A percentile compares a stretch with the other conserved stretches of the same genome.
phyloP scores from a whole-genome alignment of 1,140 invertebrate genomes.

The Atta colombica region DNA sequence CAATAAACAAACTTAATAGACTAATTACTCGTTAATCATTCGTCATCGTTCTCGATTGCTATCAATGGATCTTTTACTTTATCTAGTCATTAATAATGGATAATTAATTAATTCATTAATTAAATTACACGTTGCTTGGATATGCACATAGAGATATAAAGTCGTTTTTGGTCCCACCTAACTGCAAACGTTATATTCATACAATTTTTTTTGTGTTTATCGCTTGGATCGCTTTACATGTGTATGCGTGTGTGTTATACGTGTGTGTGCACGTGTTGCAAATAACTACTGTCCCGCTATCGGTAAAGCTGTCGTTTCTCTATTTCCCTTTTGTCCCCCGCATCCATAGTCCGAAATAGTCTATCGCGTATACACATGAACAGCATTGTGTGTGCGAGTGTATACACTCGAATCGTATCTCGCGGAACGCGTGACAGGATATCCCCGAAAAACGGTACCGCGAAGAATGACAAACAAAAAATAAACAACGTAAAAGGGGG shows the following conservation, averaged over 20 bases:
- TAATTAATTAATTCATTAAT: constrained; percentile 86
- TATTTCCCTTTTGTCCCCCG: constrained; percentile 50
- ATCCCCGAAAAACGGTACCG: constrained; percentile 47
- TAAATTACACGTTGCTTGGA: constrained; percentile 87
- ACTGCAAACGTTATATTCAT: constrained; percentile 87
- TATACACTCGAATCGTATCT: constrained; percentile 40
- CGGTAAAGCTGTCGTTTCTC: constrained; percentile 77
- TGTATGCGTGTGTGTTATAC: constrained; percentile 65
- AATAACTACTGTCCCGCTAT: constrained; percentile 78
- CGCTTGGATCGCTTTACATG: constrained; percentile 76
- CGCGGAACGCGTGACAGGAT: constrained; percentile 48
- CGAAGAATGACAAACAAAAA: constrained; percentile 30
- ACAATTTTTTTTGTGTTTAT: constrained; percentile 78
- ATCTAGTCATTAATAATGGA: constrained; percentile 84
- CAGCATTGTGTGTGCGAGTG: constrained; percentile 57
- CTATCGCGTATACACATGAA: constrained; percentile 82
- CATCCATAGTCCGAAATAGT: constrained; percentile 63
- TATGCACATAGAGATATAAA: constrained; percentile 87
- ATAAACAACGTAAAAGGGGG: constrained; percentile 11
- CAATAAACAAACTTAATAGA: constrained; percentile 86
- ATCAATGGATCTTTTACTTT: constrained; percentile 81
- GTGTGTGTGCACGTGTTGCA: constrained; percentile 75
- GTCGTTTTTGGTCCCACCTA: constrained; percentile 87
- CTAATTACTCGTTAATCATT: constrained; percentile 84
- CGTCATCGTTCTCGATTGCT: constrained; percentile 83